Conservation (phyloP, 2,113 vertebrate genomes). For the Ahaetulla prasina region DNA sequence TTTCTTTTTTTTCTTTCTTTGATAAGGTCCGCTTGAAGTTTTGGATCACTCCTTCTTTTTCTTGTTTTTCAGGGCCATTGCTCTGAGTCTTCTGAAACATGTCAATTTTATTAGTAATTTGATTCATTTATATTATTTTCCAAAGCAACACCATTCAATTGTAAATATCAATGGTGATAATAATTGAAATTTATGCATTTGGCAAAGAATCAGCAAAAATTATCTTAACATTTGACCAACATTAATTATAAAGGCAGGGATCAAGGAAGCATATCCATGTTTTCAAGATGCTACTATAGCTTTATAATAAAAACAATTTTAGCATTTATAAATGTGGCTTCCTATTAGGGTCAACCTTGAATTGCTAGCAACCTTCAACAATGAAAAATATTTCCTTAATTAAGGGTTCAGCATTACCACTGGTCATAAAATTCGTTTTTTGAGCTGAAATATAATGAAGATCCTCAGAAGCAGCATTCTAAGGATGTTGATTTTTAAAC, state of each 20-base stretch:
- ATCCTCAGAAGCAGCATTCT: not conserved
- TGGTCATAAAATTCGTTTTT: not conserved
- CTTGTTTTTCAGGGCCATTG: constrained; percentile 93
- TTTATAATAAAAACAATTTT: not conserved
- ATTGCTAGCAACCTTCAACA: not conserved
- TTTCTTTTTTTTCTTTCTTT: constrained; percentile 97
- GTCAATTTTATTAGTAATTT: constrained; percentile 26
- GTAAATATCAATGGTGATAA: not conserved
- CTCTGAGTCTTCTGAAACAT: constrained; percentile 86
- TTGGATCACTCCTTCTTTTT: constrained; percentile 96
- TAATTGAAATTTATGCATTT: not conserved
- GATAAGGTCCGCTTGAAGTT: constrained; percentile 97
- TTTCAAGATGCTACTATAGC: not conserved
- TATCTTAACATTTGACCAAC: not conserved
- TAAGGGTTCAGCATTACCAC: not conserved
- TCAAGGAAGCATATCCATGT: not conserved
- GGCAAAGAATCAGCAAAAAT: not conserved
- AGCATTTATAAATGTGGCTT: not conserved
- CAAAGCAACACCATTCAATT: not conserved
- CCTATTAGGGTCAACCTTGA: not conserved
- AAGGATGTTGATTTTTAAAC: not conserved
- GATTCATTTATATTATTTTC: not conserved
- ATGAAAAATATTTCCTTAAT: not conserved
- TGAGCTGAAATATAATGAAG: not conserved
- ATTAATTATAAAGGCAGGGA: not conserved